Base-by-base conservation (phyloP, 2,797 vertebrate species). In the Clamator glandarius region DNA sequence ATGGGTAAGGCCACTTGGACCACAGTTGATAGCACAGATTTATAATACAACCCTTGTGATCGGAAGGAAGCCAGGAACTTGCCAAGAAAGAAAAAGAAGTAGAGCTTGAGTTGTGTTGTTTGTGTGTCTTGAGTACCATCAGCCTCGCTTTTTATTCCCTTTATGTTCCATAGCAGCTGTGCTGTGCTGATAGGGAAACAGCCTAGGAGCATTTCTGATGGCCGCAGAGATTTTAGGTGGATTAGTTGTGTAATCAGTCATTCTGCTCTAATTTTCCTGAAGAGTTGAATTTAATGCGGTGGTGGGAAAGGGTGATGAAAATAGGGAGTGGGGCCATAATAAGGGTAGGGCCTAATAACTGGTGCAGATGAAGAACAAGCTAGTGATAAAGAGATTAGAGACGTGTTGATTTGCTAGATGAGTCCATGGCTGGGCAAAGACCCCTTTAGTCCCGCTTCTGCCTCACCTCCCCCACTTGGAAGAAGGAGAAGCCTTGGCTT, bases 401-500 rank as follows among this genome's bases (percentile, higher is more conserved):
- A 55, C 51, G 29, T 59, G 44, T 28, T n/a, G 33, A 24, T 64
- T 36, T 89, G 52, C 62, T 26, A 15, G 39, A 55, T 50, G 55
- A 91, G 54, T 39, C 58, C 46, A 12, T 46, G 63, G 75, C 72
- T 79, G 25, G 36, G 36, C 2, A 1, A 20, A 64, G 62, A 48
- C 63, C 14, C 77, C 73, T 67, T 21, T 35, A 62, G 44, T 29
- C 16, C 10, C 6, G 9, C 15, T 28, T 18, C 35, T 17, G 26
- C 39, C 44, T 57, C 1, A 1, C 15, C 31, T 59, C 11, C 26
- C n/a, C 21, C 5, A 2, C 18, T n/a, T 0, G 4, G n/a, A n/a
- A 57, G 50, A 42, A 29, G 54, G n/a, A 87, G 31, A 85, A 57
- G 29, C 48, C 74, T 81, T 70, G 59, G 24, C 46, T 85, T 84